Conservation (phyloP, 2,113 vertebrate species). For the Sinocyclocheilus grahami region DNA sequence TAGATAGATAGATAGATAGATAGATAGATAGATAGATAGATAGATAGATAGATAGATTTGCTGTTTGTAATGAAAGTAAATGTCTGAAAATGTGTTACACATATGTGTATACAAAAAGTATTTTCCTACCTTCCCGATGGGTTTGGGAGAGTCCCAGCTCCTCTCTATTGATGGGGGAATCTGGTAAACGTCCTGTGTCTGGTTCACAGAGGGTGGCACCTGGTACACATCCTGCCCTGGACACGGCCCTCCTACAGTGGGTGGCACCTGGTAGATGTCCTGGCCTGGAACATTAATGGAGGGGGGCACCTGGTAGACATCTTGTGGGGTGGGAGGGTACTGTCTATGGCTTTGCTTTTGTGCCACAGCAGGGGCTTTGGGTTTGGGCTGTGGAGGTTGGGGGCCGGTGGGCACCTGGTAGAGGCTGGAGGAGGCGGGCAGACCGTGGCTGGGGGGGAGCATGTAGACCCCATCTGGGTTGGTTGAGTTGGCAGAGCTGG, state of each 20-base stretch:
- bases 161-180: slow-evolving; percentile 84
- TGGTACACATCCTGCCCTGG: slow-evolving; percentile 85
- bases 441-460: slow-evolving; percentile 85
- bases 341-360: slow-evolving; percentile 65
- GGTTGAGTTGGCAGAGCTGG: slow-evolving; percentile 48
- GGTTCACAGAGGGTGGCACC: slow-evolving; percentile 81
- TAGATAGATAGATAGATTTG: too few species aligned
- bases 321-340: slow-evolving; percentile 70
- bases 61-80: background rate
- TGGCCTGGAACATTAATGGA: slow-evolving; percentile 67
- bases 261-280: slow-evolving; percentile 67
- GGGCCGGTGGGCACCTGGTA: slow-evolving; percentile 80
- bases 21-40: too few species aligned
- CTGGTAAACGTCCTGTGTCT: slow-evolving; percentile 75
- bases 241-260: slow-evolving; percentile 70
- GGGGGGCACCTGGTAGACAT: slow-evolving; percentile 88
- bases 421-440: slow-evolving; percentile 75
- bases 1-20: too few species aligned
- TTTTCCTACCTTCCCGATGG: slow-evolving; percentile 82
- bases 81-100: background rate
- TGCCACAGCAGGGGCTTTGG: slow-evolving; percentile 63
- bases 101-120: background rate
- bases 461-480: slow-evolving; percentile 87
- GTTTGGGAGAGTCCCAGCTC: slow-evolving; percentile 79
- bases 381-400: slow-evolving; percentile 63